Percentiles rank a stretch among this genome's conserved stretches.
phyloP scores from a whole-genome alignment of 2,888 invertebrate genomes.

The Eristalinus aeneus region DNA sequence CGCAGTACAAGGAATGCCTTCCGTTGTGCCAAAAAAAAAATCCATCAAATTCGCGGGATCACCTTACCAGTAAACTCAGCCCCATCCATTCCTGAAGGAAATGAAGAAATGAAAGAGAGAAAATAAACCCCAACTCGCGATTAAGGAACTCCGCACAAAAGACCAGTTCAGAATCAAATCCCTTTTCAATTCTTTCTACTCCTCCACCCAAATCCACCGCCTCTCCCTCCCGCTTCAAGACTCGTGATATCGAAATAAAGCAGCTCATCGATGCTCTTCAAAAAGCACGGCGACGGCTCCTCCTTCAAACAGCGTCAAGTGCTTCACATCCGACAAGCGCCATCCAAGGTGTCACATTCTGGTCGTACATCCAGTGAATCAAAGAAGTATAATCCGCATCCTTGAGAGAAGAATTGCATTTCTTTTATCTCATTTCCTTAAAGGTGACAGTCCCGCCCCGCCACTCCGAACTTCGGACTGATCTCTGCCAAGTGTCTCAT shows the following conservation, averaged over 20 bases:
- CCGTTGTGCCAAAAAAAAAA: not conserved
- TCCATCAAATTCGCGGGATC: not conserved
- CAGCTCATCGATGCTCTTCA: not conserved
- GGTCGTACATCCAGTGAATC: not conserved
- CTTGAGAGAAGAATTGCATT: slow-evolving; percentile 28
- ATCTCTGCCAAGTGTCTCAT: slow-evolving; percentile 18
- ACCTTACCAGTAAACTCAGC: not conserved
- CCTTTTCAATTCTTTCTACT: not conserved
- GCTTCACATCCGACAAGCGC: not conserved
- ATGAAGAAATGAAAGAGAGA: not conserved
- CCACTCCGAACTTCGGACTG: not conserved
- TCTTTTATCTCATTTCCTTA: slow-evolving; percentile 47
- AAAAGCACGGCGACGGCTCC: not conserved
- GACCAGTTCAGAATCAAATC: not conserved
- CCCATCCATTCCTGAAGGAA: not conserved
- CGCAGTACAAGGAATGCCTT: too few relatives aligned
- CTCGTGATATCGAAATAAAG: not conserved
- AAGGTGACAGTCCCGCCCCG: not conserved
- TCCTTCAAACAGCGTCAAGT: not conserved
- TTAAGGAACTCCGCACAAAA: not conserved
- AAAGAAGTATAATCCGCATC: slow-evolving; percentile 9
- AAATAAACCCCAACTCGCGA: not conserved
- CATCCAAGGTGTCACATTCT: slow-evolving; percentile 23
- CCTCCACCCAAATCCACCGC: not conserved
- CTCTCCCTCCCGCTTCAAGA: not conserved